phyloP scores from a whole-genome alignment of 2,797 vertebrate genomes.

The Sternarchorhynchus goeldii region DNA sequence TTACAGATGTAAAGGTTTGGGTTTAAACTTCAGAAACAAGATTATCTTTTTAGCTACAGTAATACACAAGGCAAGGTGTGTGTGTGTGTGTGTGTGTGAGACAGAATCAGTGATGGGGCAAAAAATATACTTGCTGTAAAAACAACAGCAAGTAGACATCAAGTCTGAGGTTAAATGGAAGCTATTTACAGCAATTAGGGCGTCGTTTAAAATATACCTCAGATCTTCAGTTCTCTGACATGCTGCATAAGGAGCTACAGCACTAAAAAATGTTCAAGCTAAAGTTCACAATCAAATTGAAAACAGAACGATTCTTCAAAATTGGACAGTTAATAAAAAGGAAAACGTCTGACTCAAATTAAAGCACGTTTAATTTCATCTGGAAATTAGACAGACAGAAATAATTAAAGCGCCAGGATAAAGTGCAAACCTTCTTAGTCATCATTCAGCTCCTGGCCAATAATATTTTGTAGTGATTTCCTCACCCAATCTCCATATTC shows the following conservation, averaged over 20 bases:
- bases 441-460: conserved; percentile 13
- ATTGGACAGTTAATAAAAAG: background rate
- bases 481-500: conserved; percentile 37
- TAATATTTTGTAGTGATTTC: conserved; percentile 21
- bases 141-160: conserved; percentile 22
- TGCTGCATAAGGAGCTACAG: background rate
- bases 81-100: background rate
- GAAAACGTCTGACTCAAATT: background rate
- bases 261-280: too few relatives aligned
- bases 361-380: background rate
- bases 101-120: background rate
- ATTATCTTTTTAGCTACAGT: too few relatives aligned
- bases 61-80: background rate
- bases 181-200: conserved; percentile 29
- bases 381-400: too few relatives aligned
- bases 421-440: background rate
- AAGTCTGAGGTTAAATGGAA: conserved; percentile 2
- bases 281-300: too few relatives aligned
- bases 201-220: conserved; percentile 19
- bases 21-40: too few relatives aligned
- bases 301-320: too few relatives aligned
- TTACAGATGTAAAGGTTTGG: too few relatives aligned
- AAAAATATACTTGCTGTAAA: background rate
- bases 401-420: background rate
- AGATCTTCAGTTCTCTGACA: background rate